A percentile compares a stretch with the other conserved stretches of the same genome.
Conservation (phyloP, 2,113 vertebrate species). For the Martes martes region DNA sequence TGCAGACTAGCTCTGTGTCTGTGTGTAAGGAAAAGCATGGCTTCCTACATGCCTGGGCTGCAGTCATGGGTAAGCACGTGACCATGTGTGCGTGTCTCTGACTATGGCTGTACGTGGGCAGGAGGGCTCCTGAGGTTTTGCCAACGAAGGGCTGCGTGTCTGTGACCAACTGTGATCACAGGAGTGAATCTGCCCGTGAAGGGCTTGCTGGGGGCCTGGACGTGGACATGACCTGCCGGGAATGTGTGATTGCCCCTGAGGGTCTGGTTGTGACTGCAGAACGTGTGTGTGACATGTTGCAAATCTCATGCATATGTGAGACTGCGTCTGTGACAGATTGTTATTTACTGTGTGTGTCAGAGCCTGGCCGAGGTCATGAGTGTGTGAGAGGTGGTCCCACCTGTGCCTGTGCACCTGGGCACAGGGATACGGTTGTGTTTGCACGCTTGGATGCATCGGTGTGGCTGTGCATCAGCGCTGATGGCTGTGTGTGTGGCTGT, state of each 20-base stretch:
- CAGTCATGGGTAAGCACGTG: background rate
- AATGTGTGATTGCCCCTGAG: background rate
- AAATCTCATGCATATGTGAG: slow-evolving; percentile 51
- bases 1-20: background rate
- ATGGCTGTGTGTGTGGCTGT: background rate
- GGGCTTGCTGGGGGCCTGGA: background rate
- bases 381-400: slow-evolving; percentile 19
- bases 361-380: slow-evolving; percentile 12
- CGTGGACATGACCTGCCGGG: background rate
- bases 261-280: slow-evolving; percentile 26
- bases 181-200: background rate
- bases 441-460: background rate
- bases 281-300: background rate
- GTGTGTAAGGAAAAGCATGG: background rate
- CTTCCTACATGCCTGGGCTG: background rate
- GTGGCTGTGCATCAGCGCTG: background rate
- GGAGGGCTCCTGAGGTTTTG: background rate
- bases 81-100: background rate
- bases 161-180: background rate
- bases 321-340: slow-evolving; percentile 49
- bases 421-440: background rate
- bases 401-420: background rate
- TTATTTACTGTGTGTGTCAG: slow-evolving; percentile 37
- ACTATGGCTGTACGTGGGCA: background rate
- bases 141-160: background rate